Base-by-base conservation (phyloP, 2,797 vertebrate genomes). In the Ceyx erithaca region DNA sequence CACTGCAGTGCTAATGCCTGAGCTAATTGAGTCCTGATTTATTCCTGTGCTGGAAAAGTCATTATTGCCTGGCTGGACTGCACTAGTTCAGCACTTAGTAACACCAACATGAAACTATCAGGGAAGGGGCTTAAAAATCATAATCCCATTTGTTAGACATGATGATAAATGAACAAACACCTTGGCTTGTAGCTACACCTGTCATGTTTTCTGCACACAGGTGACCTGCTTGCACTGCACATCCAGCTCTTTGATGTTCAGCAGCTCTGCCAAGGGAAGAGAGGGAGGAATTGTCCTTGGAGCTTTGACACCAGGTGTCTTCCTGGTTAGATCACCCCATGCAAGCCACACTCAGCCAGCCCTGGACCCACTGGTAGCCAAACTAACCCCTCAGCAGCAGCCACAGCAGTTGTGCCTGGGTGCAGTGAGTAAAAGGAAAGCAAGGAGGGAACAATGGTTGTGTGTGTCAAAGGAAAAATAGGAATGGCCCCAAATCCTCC, bases 261-360 rank as follows among this genome's bases (percentile, higher is more conserved):
- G 21, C 40, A 80, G 43, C 85, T 58, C 75, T 82, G 79, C 40
- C 33, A 5, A 40, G 28, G 30, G n/a, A 79, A 58, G 90, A 70
- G 40, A 61, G 71, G 8, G 43, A 63, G 77, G 76, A 61, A 35
- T 70, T 95, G 70, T 45, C 75, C 41, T n/a, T 61, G 73, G 80
- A 54, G 72, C 90, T 96, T 93, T 80, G 85, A 78, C 68, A 76
- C 70, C 86, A n/a, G 8, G 30, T 83, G 94, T 78, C 26, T 91
- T 94, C 93, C 85, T 89, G 62, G 46, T 85, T 87, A 71, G 83
- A 81, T 95, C 61, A 33, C 57, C 54, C 58, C 62, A 84, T 87
- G 57, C 80, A 87, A 95, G 96, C 55, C 92, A 92, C 16, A 5
- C 90, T 91, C 81, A 69, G 63, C 87, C 91, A 95, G 85, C 87